A percentile compares a stretch with the other conserved stretches of the same genome.
These are phyloP conservation scores for Physeter macrocephalus DNA, from an alignment of 2,113 vertebrate species.

Conservation along the genomic window DNA sequence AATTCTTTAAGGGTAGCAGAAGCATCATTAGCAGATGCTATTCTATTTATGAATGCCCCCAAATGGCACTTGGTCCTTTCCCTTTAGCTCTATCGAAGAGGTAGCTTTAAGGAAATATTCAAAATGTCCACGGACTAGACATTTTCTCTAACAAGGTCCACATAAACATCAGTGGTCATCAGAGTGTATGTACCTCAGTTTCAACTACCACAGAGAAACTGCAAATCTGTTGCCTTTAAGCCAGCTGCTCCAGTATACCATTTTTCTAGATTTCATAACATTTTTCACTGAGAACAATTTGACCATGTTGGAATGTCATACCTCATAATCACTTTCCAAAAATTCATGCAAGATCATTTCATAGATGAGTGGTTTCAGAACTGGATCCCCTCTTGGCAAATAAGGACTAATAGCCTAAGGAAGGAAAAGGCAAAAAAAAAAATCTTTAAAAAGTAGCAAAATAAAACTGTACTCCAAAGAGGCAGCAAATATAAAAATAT, in stretches of 20 bases:
- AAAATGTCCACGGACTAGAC: background rate
- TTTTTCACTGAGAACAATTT: background rate
- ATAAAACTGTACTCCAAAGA: background rate
- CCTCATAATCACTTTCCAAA: conserved; percentile 97
- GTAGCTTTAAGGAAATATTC: background rate
- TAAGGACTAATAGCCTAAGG: conserved; percentile 95
- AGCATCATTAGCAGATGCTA: background rate
- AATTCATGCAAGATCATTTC: conserved; percentile 99
- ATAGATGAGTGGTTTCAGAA: conserved; percentile 95
- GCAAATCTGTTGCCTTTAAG: background rate
- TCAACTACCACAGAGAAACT: background rate
- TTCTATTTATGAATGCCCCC: background rate
- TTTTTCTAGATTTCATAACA: background rate
- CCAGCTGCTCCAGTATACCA: background rate
- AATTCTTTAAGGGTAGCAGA: background rate
- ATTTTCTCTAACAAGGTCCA: background rate
- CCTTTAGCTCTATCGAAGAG: background rate
- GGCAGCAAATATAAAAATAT: background rate
- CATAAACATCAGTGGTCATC: background rate
- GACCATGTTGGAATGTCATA: conserved; percentile 60
- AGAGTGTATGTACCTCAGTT: background rate
- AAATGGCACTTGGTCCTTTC: background rate
- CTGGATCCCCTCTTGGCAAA: conserved; percentile 93
- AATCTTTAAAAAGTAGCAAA: background rate
- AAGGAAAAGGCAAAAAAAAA: conserved; percentile 16